A percentile compares a stretch with the other conserved stretches of the same genome.
Evolutionary conservation across 2,888 invertebrate genomes (phyloP).

Genomic region (Drosophila affinis): DNA sequence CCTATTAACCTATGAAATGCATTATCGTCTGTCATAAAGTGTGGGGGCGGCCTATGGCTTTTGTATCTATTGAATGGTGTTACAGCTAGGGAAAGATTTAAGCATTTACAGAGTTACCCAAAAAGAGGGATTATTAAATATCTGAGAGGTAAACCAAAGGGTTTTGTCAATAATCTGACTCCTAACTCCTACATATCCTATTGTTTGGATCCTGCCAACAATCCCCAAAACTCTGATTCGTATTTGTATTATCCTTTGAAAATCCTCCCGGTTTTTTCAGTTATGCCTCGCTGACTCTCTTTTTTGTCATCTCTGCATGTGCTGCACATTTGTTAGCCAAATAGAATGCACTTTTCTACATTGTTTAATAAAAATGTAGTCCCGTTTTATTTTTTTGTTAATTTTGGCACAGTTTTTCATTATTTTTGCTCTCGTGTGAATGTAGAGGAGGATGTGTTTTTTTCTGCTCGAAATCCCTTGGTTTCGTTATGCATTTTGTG

Average conservation of each 20-base stretch:
- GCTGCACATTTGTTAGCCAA: conserved; percentile 45
- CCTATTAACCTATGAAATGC: conserved; percentile 29
- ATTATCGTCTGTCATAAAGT: conserved; percentile 11
- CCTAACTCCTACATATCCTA: too few relatives aligned
- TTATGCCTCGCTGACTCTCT: conserved; percentile 1
- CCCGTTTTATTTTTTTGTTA: conserved; percentile 61
- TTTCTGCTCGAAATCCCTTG: conserved; percentile 25
- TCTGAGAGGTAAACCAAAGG: background rate
- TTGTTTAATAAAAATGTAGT: conserved; percentile 68
- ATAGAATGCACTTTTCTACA: conserved; percentile 62
- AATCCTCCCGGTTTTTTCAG: conserved; percentile 3
- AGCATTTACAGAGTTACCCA: background rate
- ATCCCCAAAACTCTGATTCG: background rate
- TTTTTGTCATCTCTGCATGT: conserved; percentile 13
- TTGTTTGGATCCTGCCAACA: background rate
- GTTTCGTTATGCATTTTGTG: conserved; percentile 51
- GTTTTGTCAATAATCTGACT: background rate
- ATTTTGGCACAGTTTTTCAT: conserved; percentile 70
- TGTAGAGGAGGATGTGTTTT: conserved; percentile 2
- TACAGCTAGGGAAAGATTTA: background rate
- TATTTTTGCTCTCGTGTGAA: conserved; percentile 3
- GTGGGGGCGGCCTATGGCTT: background rate
- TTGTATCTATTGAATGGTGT: background rate
- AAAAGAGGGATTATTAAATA: background rate
- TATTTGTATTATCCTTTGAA: background rate